Base-by-base conservation (phyloP, 2,797 vertebrate genomes). In the Telmatherina bonti region DNA sequence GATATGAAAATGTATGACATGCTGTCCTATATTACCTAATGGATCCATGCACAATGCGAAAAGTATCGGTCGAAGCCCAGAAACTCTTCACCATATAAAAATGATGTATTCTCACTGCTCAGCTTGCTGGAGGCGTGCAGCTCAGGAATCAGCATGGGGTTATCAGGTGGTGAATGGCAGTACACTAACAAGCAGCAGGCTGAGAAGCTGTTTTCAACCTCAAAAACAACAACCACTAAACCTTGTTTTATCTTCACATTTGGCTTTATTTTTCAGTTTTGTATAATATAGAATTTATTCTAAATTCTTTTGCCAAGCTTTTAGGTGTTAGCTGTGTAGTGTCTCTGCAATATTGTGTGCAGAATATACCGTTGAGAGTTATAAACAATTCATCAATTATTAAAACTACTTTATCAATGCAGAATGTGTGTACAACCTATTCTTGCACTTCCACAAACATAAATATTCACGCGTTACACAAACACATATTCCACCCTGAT, bases 401-500 rank as follows among this genome's bases (percentile, higher is more conserved):
- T 31, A 49, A 20, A 62, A 26, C 49, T 18, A 29, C 30, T 20
- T 55, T 61, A n/a, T 55, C 55, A 55, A 36, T 55, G 29, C 41
- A 36, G 54, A 16, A 36, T 53, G 10, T 55, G 53, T 12, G 20
- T 10, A 18, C 18, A 36, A 47, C 29, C 20, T 43, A 35, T 16
- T 45, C 31, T 26, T 16, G 2, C 62, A 47, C 22, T 61, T 45
- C 67, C 51, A 18, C 9, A 62, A 38, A 69, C 59, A 56, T 47
- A 67, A 49, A 54, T 49, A 13, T n/a, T 33, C 33, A 26, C 47
- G 41, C 36, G 58, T 45, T 35, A 73, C 53, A 76, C 58, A 79
- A 47, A 70, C 70, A 70, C 72, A 70, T 60, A 64, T 62, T 41
- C 72, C 64, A 56, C 53, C 47, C 27, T 62, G 58, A 67, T 33